Evolutionary conservation across 2,888 invertebrate genomes (phyloP), one percentile per base, ranked within the genome.

Genomic region (Fissipunctia ypsillon): DNA sequence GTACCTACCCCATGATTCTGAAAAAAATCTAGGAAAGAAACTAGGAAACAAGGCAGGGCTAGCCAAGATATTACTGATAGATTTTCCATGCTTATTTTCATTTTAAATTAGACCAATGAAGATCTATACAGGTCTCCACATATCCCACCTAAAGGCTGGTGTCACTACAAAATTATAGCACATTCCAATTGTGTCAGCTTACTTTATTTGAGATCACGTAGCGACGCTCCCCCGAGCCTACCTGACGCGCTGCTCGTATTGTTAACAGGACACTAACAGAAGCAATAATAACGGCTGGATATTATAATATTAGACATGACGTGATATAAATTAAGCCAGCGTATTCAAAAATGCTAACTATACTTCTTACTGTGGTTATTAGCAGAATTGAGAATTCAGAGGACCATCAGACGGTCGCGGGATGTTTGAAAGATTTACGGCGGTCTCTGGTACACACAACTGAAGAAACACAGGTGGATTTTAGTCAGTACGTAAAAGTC

Each of bases 171-270:
- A 84, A 88, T 86, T 82, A 87, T 86, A 88, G 87, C 91, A 90
- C 91, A 92, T 91, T 91, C 90, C 91, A 89, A 91, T 90, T 91
- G 90, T 89, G 88, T 86, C 87, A 84, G 87, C 87, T 88, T 88
- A 90, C 89, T 92, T 93, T 93, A 94, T 94, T 94, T 91, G 90
- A 90, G 91, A 92, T 88, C 95, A 94, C 95, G 94, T 94, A 92
- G 61, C 56, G 61, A 75, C 73, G 80, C 64, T 60, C 80, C 89
- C 89, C 84, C 85, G 88, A 88, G 89, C 88, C 88, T 72, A 45
- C 72, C 69, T 69, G 77, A 57, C 76, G 60, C 67, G 41, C 63
- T 35, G 50, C 73, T 60, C 76, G 76, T 65, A 76, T 68, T 78
- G 81, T 85, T 78, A 81, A 52, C 81, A 78, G 78, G 83, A 76